These are phyloP conservation scores for Molossus molossus DNA, from an alignment of 2,797 vertebrate genomes.

Conservation along the genomic window DNA sequence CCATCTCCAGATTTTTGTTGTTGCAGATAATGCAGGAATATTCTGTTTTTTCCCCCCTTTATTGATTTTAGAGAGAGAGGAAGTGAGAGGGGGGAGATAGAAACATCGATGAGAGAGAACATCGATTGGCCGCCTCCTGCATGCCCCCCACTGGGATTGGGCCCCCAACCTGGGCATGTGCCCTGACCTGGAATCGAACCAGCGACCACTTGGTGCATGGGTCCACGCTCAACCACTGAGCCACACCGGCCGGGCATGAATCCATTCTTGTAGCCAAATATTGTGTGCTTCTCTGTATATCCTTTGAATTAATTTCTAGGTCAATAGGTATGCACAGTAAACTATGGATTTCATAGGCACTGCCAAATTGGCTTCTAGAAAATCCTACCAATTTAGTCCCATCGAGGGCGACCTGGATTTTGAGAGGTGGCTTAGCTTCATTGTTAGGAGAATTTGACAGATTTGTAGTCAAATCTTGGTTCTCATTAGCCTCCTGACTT, in stretches of 20 bases:
- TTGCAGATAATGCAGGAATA: slow-evolving; percentile 19
- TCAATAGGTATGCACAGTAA: neutral
- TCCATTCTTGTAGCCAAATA: slow-evolving; percentile 30
- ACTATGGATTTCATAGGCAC: neutral
- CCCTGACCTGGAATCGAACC: too few relatives aligned
- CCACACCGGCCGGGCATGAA: neutral
- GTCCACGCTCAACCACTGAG: too few relatives aligned
- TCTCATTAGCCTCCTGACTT: neutral
- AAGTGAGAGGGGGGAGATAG: too few relatives aligned
- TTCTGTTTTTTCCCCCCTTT: too few relatives aligned
- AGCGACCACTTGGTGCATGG: too few relatives aligned
- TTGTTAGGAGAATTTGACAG: slow-evolving; percentile 45
- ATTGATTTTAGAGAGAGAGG: too few relatives aligned
- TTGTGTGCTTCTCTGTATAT: slow-evolving; percentile 56
- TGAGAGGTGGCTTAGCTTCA: slow-evolving; percentile 36
- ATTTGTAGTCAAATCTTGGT: slow-evolving; percentile 29
- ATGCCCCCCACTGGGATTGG: too few relatives aligned
- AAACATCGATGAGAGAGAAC: too few relatives aligned
- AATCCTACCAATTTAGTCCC: slow-evolving; percentile 40
- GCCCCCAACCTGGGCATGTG: too few relatives aligned
- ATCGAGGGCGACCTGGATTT: slow-evolving; percentile 21
- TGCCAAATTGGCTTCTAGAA: slow-evolving; percentile 62
- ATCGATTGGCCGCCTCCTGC: too few relatives aligned
- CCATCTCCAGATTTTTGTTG: neutral
- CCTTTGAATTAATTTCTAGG: neutral